Percentiles rank a stretch among this genome's conserved stretches.
phyloP scores from a whole-genome alignment of 2,797 vertebrate genomes.

The Denticeps clupeoides region DNA sequence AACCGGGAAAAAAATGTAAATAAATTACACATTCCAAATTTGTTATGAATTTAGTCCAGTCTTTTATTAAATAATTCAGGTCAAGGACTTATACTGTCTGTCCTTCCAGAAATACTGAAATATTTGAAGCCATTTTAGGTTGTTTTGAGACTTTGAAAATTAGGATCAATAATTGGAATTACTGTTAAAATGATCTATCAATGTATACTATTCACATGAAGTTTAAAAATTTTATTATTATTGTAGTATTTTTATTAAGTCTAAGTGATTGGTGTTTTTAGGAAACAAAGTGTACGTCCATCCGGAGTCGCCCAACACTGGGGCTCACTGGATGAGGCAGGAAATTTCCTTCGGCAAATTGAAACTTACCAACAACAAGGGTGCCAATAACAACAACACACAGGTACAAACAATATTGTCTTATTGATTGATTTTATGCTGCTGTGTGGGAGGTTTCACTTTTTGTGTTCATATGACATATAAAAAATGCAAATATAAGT shows the following conservation, averaged over 20 bases:
- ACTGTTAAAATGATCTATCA: too few species aligned
- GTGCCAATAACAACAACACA: conserved; percentile 91
- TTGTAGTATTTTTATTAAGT: background rate
- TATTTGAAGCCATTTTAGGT: too few species aligned
- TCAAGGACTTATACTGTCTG: too few species aligned
- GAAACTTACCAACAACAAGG: conserved; percentile 96
- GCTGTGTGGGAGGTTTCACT: too few species aligned
- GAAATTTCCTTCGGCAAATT: conserved; percentile 96
- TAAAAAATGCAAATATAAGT: too few species aligned
- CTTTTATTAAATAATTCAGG: background rate
- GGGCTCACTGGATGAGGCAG: conserved; percentile 97
- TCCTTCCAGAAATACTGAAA: too few species aligned
- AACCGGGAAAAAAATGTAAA: background rate
- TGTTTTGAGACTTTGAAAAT: too few species aligned
- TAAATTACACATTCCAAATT: background rate
- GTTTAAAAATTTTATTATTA: background rate
- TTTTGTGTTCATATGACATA: too few species aligned
- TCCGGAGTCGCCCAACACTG: conserved; percentile 92
- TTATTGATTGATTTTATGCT: too few species aligned
- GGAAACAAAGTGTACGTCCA: conserved; percentile 96
- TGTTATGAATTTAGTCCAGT: background rate
- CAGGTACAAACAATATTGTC: too few species aligned
- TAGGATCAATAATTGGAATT: too few species aligned
- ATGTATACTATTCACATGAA: too few species aligned
- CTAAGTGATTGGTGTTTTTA: conserved; percentile 41